A percentile compares a stretch with the other conserved stretches of the same genome.
phyloP scores from a whole-genome alignment of 2,113 vertebrate species.

The Petrocephalus microphthalmus region DNA sequence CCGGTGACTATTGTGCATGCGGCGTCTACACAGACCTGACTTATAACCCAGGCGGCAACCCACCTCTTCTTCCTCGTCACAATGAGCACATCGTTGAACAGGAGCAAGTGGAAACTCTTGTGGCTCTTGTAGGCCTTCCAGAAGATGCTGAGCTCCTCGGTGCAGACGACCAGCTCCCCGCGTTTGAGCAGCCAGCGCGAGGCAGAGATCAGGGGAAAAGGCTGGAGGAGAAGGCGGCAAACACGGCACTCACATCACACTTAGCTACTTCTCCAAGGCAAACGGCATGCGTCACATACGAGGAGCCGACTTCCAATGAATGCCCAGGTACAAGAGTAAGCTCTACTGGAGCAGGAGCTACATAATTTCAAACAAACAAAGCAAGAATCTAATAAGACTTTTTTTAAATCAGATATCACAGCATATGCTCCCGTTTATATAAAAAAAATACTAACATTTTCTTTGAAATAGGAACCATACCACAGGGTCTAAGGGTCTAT shows the following conservation, averaged over 20 bases:
- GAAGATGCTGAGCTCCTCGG: conserved; percentile 76
- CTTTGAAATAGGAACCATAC: background rate
- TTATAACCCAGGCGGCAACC: too few species aligned
- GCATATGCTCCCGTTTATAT: background rate
- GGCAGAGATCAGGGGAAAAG: conserved; percentile 75
- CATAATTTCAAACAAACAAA: background rate
- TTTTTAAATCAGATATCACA: background rate
- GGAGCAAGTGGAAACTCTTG: conserved; percentile 74
- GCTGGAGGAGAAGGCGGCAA: conserved; percentile 53
- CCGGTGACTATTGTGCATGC: background rate
- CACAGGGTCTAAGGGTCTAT: background rate
- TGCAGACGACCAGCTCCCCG: conserved; percentile 66
- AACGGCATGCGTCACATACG: too few species aligned
- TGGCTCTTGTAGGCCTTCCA: conserved; percentile 69
- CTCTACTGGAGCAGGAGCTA: background rate
- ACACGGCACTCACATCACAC: too few species aligned
- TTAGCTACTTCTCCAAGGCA: too few species aligned
- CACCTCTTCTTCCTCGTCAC: conserved; percentile 91
- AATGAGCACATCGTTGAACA: conserved; percentile 87
- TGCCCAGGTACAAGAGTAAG: background rate
- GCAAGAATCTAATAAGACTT: background rate
- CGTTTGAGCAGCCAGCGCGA: conserved; percentile 87
- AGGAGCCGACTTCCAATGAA: too few species aligned
- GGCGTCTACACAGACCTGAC: too few species aligned
- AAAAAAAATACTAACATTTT: background rate